A percentile compares a stretch with the other conserved stretches of the same genome.
phyloP scores from a whole-genome alignment of 2,888 invertebrate species.

The Eristalis arbustorum region DNA sequence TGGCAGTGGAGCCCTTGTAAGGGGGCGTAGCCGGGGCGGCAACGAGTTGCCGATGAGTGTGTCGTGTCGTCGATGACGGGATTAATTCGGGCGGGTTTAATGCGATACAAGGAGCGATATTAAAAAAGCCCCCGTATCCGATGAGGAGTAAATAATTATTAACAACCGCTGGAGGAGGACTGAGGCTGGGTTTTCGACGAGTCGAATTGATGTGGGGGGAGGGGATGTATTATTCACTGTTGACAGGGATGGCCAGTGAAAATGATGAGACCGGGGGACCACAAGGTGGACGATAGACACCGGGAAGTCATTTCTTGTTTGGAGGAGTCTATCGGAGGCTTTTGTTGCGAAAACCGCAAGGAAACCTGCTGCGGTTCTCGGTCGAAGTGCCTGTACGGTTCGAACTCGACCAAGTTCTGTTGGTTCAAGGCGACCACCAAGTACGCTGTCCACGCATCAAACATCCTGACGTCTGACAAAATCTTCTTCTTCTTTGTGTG shows the following conservation, averaged over 20 bases:
- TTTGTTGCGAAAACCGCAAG: too few relatives aligned
- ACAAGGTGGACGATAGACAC: not conserved
- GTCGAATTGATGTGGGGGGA: not conserved
- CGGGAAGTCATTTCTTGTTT: not conserved
- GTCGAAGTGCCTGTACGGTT: too few relatives aligned
- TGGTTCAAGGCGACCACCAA: too few relatives aligned
- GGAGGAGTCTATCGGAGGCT: too few relatives aligned
- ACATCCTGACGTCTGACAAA: too few relatives aligned
- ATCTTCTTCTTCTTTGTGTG: too few relatives aligned
- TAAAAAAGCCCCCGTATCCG: constrained; percentile 37
- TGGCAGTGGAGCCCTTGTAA: not conserved
- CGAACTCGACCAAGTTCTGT: too few relatives aligned
- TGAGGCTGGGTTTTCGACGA: not conserved
- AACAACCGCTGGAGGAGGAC: constrained; percentile 6
- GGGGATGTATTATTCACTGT: not conserved
- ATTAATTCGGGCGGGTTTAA: constrained; percentile 6
- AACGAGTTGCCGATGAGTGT: not conserved
- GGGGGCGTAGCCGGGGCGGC: not conserved
- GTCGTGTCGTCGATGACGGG: not conserved
- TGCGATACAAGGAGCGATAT: constrained; percentile 47
- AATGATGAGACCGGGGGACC: not conserved
- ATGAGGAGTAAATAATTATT: constrained; percentile 51
- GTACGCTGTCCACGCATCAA: too few relatives aligned
- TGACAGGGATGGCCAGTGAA: not conserved
- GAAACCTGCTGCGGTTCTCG: too few relatives aligned